Base-by-base conservation (phyloP, 2,113 vertebrate species). In the Gadus macrocephalus region DNA sequence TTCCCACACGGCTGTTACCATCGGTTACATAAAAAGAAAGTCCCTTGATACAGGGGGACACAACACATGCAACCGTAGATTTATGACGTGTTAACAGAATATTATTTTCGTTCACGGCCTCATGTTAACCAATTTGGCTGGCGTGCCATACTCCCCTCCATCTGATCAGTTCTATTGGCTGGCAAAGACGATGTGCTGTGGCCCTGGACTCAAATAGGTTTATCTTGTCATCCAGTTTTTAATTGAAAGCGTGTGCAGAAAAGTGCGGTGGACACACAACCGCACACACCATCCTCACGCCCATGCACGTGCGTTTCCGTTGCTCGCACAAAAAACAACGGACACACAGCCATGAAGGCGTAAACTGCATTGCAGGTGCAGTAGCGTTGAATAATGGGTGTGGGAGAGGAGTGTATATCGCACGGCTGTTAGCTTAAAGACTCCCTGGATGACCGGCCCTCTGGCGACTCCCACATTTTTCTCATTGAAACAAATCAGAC, bases 1-100 rank as follows among this genome's bases (percentile, higher is more conserved):
- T 84, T 82, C 79, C 14, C 67, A 83, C 77, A 75, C 72, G 69
- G 74, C 70, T 75, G 73, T 83, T 82, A 74, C 77, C 8, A 62
- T 77, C 75, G 72, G 73, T 74, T 66, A 75, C 77, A 69, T 84
- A 77, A 12, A 49, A 49, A 42, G 17, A 83, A 83, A 73, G 64
- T 80, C 67, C 76, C 58, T 49, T 68, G 64, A 71, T 73, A 69
- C 71, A 49, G 12, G 42, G 42, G 42, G 42, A 14, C 42, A 9
- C 42, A 14, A 14, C 9, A 9, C 42, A 14, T 49, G 42, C 42
- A 49, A 11, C 42, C 42, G 8, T 49, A 49, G 42, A 49, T 49
- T 49, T 49, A 49, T 9, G 42, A 14, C 42, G 2, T 49, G 42
- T 9, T 14, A 49, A 49, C 12, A 2, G 9, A 7, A 3, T 49